A percentile compares a stretch with the other conserved stretches of the same genome.
Conservation (phyloP, 1,140 invertebrate species). For the Drosophila nebulosa region DNA sequence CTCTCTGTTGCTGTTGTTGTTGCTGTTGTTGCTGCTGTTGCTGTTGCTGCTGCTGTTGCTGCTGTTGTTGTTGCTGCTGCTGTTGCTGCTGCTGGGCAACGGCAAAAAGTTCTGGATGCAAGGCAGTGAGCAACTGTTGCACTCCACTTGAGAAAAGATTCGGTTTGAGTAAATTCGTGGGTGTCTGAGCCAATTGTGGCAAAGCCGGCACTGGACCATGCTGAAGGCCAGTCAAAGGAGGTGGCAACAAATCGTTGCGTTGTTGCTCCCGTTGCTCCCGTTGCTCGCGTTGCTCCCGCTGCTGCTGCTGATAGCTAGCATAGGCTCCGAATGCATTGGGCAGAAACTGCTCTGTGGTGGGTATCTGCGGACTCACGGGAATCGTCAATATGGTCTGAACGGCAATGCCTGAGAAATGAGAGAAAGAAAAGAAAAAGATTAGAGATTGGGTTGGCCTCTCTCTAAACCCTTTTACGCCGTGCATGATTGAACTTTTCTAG, state of each 20-base stretch:
- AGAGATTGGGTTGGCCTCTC: no score
- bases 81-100: slow-evolving; percentile 75
- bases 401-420: slow-evolving; percentile 88
- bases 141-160: slow-evolving; percentile 79
- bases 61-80: slow-evolving; percentile 46
- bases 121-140: slow-evolving; percentile 72
- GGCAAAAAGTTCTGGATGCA: slow-evolving; percentile 78
- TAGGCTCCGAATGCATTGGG: slow-evolving; percentile 76
- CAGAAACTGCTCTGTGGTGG: slow-evolving; percentile 83
- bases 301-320: slow-evolving; percentile 65
- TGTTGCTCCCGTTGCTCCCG: slow-evolving; percentile 50
- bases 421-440: background rate
- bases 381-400: slow-evolving; percentile 97
- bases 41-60: slow-evolving; percentile 36
- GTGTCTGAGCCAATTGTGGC: slow-evolving; percentile 70
- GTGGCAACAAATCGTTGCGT: slow-evolving; percentile 45
- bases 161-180: slow-evolving; percentile 79
- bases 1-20: slow-evolving; percentile 14
- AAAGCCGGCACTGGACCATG: slow-evolving; percentile 61
- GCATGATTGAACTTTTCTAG: background rate
- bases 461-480: background rate
- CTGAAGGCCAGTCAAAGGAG: slow-evolving; percentile 55
- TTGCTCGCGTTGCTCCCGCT: slow-evolving; percentile 50
- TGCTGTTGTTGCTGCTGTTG: slow-evolving; percentile 15
- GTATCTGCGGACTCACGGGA: slow-evolving; percentile 92